Percentiles rank a stretch among this genome's conserved stretches.
phyloP scores from a whole-genome alignment of 2,797 vertebrate species.

The Psittacula echo region DNA sequence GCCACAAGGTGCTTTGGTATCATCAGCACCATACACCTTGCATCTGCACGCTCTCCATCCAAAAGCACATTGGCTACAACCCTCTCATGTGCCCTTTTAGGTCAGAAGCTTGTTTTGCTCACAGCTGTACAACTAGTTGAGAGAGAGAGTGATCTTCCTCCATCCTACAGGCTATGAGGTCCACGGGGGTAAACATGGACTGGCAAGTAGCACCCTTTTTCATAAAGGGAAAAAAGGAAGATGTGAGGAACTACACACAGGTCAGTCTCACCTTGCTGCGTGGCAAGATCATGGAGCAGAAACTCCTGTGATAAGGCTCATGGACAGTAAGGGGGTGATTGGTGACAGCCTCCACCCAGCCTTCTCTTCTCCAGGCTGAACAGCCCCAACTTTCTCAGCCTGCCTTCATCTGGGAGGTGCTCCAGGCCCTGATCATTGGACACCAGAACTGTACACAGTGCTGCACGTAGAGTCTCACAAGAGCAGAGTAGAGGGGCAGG shows the following conservation, averaged over 20 bases:
- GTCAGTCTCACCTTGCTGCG: not conserved
- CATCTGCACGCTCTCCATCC: not conserved
- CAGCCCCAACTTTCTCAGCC: not conserved
- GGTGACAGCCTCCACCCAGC: not conserved
- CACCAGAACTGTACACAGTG: not conserved
- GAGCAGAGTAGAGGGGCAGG: not conserved
- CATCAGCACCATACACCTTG: not conserved
- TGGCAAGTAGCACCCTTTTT: not conserved
- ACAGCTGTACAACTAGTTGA: not conserved
- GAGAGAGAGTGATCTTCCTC: not conserved
- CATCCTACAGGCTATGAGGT: not conserved
- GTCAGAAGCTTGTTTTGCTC: not conserved
- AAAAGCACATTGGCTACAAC: not conserved
- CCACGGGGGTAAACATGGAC: accelerated
- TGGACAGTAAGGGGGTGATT: not conserved
- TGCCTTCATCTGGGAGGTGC: not conserved
- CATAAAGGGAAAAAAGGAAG: not conserved
- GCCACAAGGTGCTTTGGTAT: not conserved
- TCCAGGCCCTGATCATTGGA: not conserved
- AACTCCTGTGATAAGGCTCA: not conserved
- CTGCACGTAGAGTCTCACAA: not conserved
- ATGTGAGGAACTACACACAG: not conserved
- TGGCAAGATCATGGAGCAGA: not conserved
- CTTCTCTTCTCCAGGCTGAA: not conserved
- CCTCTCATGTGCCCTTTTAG: not conserved